Evolutionary conservation across 2,797 vertebrate species (phyloP).

Genomic region (Danio tinwini): DNA sequence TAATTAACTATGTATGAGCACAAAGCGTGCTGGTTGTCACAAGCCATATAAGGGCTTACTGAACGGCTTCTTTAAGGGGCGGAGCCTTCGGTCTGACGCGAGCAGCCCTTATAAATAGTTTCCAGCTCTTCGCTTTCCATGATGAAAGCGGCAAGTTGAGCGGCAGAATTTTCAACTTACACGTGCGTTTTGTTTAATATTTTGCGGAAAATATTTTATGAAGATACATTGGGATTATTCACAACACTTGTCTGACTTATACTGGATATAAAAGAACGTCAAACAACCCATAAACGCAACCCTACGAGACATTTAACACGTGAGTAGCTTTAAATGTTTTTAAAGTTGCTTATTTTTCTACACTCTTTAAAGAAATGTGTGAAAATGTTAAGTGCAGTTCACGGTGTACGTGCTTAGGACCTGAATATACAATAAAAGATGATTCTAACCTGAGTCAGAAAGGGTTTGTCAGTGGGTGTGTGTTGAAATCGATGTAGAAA

Average conservation of each 20-base stretch:
- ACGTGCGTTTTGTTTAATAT: conserved; percentile 28
- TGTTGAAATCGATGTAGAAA: conserved; percentile 40
- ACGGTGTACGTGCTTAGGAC: conserved; percentile 16
- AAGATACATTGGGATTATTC: not conserved
- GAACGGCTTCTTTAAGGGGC: conserved; percentile 53
- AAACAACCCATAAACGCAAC: not conserved
- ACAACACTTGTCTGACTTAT: not conserved
- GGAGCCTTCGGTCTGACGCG: not conserved
- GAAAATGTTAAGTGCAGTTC: not conserved
- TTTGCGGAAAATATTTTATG: not conserved
- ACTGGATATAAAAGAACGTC: conserved; percentile 10
- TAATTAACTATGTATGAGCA: no score
- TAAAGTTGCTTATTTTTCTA: not conserved
- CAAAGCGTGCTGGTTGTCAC: not conserved
- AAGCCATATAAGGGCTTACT: not conserved
- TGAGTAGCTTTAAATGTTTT: conserved; percentile 40
- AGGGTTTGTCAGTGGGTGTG: conserved; percentile 54
- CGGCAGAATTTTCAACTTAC: not conserved
- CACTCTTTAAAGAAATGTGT: not conserved
- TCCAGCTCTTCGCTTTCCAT: conserved; percentile 16
- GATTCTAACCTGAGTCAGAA: conserved; percentile 67
- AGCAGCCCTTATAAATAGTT: conserved; percentile 30
- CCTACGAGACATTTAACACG: conserved; percentile 20
- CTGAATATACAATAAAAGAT: conserved; percentile 39
- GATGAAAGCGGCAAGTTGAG: conserved; percentile 26